A percentile compares a stretch with the other conserved stretches of the same genome.
Evolutionary conservation across 2,888 invertebrate species (phyloP).

Genomic region (Crioceris asparagi): DNA sequence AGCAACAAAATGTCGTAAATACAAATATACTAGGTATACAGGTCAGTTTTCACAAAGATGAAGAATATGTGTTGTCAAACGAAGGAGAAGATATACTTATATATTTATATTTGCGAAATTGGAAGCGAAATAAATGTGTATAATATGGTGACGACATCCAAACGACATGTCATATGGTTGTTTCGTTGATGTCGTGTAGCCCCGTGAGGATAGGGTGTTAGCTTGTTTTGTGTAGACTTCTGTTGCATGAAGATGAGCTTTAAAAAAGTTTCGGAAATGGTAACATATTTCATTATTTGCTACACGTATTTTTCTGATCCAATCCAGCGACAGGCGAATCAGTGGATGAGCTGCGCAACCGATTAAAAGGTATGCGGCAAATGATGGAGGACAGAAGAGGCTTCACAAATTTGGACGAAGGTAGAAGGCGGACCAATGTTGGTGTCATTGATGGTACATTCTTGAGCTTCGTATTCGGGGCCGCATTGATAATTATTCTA

Average conservation of each 20-base stretch:
- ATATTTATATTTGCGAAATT: too few relatives aligned
- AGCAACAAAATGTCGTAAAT: too few relatives aligned
- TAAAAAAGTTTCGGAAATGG: too few relatives aligned
- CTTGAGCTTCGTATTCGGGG: slow-evolving; percentile 71
- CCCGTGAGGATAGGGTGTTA: neutral
- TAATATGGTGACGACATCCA: too few relatives aligned
- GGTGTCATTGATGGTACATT: slow-evolving; percentile 74
- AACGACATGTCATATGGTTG: too few relatives aligned
- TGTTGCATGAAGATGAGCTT: too few relatives aligned
- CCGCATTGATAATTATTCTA: slow-evolving; percentile 65
- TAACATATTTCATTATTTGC: too few relatives aligned
- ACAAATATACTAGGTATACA: too few relatives aligned
- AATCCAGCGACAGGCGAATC: slow-evolving; percentile 46
- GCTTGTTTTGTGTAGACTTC: neutral
- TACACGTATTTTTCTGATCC: slow-evolving; percentile 7
- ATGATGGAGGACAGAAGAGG: slow-evolving; percentile 66
- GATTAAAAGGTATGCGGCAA: slow-evolving; percentile 68
- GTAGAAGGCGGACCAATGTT: slow-evolving; percentile 28
- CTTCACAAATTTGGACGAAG: slow-evolving; percentile 39
- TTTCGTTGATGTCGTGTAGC: neutral
- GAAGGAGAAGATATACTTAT: too few relatives aligned
- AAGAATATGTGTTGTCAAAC: too few relatives aligned
- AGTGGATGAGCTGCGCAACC: slow-evolving; percentile 69
- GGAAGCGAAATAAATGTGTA: too few relatives aligned
- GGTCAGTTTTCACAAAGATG: too few relatives aligned